Conservation (phyloP, 2,113 vertebrate genomes). For the Oreochromis tanganicae region DNA sequence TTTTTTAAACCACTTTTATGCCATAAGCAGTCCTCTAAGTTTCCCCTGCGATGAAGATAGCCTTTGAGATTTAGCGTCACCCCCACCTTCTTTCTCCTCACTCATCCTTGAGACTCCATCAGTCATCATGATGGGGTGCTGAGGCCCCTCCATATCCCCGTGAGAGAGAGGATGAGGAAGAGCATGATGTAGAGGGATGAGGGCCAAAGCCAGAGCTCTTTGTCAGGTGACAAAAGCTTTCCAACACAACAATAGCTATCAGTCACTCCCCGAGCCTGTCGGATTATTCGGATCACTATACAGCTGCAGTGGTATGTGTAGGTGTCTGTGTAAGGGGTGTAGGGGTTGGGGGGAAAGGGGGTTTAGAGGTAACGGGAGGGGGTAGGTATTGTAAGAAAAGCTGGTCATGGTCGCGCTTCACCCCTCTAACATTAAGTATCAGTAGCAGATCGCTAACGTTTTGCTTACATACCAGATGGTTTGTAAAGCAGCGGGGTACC, state of each 20-base stretch:
- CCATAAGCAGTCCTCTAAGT: not conserved
- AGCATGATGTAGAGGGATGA: slow-evolving; percentile 67
- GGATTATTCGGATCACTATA: slow-evolving; percentile 66
- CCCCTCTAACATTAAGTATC: not conserved
- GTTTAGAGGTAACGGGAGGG: not conserved
- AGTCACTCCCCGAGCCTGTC: slow-evolving; percentile 64
- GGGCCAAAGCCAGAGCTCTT: slow-evolving; percentile 66
- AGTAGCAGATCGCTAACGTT: slow-evolving; percentile 12
- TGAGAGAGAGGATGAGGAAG: slow-evolving; percentile 62
- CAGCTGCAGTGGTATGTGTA: slow-evolving; percentile 48
- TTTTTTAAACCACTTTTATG: not conserved
- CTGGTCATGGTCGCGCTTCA: slow-evolving; percentile 11
- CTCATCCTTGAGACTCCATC: slow-evolving; percentile 44
- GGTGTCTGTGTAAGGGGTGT: slow-evolving; percentile 54
- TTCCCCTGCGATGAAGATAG: slow-evolving; percentile 15
- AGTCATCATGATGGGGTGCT: slow-evolving; percentile 55
- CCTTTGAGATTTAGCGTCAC: not conserved
- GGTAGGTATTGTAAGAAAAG: not conserved
- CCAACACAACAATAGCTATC: slow-evolving; percentile 69
- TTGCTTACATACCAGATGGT: slow-evolving; percentile 5
- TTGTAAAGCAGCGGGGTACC: not conserved
- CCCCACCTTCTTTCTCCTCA: slow-evolving; percentile 12
- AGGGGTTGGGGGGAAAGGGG: not conserved
- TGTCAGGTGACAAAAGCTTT: slow-evolving; percentile 72
- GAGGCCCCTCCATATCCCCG: slow-evolving; percentile 56